phyloP scores from a whole-genome alignment of 92 coral and sea anemone species.

The Paramuricea clavata region DNA sequence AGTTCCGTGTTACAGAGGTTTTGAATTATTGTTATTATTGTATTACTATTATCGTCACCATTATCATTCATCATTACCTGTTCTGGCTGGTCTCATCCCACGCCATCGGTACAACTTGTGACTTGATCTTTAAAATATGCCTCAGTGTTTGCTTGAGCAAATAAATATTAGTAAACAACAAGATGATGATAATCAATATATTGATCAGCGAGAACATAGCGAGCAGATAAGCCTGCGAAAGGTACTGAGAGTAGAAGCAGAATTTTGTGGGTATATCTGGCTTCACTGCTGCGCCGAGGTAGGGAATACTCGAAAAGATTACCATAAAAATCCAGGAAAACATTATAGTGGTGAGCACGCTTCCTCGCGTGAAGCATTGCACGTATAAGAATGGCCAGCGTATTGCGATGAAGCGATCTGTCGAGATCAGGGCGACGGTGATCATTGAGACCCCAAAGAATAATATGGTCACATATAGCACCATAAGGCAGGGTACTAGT shows the following conservation, averaged over 20 bases:
- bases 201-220: slow-evolving; percentile 84
- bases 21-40: background rate
- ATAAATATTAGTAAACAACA: slow-evolving; percentile 80
- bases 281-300: slow-evolving; percentile 70
- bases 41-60: background rate
- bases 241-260: slow-evolving; percentile 83
- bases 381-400: slow-evolving; percentile 82
- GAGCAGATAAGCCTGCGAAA: slow-evolving; percentile 77
- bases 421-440: slow-evolving; percentile 82
- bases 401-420: slow-evolving; percentile 88
- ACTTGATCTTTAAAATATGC: slow-evolving; percentile 77
- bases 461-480: slow-evolving; percentile 85
- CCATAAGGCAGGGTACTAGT: slow-evolving; percentile 82
- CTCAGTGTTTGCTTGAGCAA: slow-evolving; percentile 82
- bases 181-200: slow-evolving; percentile 73
- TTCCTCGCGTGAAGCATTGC: slow-evolving; percentile 67
- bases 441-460: slow-evolving; percentile 92
- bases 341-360: slow-evolving; percentile 41
- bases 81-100: slow-evolving; percentile 27
- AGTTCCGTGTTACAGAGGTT: too few species aligned
- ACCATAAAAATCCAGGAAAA: slow-evolving; percentile 71
- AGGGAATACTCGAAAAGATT: slow-evolving; percentile 75
- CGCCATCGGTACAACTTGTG: slow-evolving; percentile 54
- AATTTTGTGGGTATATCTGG: slow-evolving; percentile 70
- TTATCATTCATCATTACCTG: background rate